Evolutionary conservation across 1,140 invertebrate species (phyloP).

Genomic region (Acyrthosiphon pisum): DNA sequence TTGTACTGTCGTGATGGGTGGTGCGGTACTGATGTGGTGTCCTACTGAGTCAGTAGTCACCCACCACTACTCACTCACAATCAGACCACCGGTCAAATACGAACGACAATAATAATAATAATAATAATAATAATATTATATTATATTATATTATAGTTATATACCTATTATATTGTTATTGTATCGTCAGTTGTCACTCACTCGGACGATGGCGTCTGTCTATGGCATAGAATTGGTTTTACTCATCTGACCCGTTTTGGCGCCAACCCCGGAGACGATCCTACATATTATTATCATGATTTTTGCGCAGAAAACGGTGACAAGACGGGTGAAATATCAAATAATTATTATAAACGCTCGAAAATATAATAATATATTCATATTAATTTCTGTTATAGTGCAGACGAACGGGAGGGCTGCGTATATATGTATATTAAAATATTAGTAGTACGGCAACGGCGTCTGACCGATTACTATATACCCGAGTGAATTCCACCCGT

Average conservation of each 20-base stretch:
- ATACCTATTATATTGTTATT: neutral
- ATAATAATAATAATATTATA: too few species aligned
- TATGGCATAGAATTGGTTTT: neutral
- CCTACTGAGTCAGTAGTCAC: neutral
- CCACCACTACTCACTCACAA: neutral
- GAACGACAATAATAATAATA: too few species aligned
- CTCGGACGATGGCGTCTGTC: neutral
- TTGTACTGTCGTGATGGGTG: neutral
- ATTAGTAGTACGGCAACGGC: neutral
- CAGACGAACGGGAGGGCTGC: neutral
- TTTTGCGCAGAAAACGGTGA: neutral
- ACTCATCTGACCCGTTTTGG: neutral
- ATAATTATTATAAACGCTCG: neutral
- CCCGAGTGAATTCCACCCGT: neutral
- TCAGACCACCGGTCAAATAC: neutral
- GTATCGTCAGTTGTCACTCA: neutral
- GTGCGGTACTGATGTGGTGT: neutral
- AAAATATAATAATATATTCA: neutral
- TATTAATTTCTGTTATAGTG: neutral
- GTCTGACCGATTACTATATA: neutral
- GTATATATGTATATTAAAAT: neutral
- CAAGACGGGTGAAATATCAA: neutral
- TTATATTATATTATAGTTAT: too few species aligned
- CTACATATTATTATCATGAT: neutral
- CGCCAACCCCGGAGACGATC: neutral